Conservation (phyloP, 2,113 vertebrate species). For the Apaloderma vittatum region DNA sequence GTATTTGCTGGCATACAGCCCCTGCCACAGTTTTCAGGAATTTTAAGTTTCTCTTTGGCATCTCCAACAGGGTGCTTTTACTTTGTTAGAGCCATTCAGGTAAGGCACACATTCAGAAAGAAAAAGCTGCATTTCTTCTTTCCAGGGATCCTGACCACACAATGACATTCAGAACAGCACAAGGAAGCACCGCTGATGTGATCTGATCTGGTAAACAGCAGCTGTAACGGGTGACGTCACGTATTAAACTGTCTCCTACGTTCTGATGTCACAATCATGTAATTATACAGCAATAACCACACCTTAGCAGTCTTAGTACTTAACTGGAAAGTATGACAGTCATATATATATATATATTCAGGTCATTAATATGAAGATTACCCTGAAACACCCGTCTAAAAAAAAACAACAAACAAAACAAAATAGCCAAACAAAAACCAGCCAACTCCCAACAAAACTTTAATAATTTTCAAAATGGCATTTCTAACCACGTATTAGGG, state of each 20-base stretch:
- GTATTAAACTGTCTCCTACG: not conserved
- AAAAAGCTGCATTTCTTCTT: not conserved
- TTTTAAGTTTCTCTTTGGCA: not conserved
- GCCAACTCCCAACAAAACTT: not conserved
- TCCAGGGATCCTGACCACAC: not conserved
- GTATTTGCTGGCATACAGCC: not conserved
- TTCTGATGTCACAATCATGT: not conserved
- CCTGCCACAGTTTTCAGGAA: not conserved
- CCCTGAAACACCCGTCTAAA: conserved; percentile 15
- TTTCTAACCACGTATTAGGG: not conserved
- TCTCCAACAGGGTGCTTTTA: not conserved
- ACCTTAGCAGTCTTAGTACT: not conserved
- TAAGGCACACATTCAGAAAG: not conserved
- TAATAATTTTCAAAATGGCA: not conserved
- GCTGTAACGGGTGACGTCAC: not conserved
- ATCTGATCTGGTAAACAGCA: not conserved
- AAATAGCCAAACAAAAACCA: not conserved
- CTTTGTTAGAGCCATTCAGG: not conserved
- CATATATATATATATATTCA: not conserved
- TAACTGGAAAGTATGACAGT: not conserved
- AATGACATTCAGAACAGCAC: not conserved
- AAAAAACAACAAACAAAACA: not conserved
- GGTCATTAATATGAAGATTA: conserved; percentile 32
- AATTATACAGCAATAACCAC: not conserved
- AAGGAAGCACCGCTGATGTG: not conserved